Base-by-base conservation (phyloP, 1,140 invertebrate genomes). In the Apocrypta bakeri region DNA sequence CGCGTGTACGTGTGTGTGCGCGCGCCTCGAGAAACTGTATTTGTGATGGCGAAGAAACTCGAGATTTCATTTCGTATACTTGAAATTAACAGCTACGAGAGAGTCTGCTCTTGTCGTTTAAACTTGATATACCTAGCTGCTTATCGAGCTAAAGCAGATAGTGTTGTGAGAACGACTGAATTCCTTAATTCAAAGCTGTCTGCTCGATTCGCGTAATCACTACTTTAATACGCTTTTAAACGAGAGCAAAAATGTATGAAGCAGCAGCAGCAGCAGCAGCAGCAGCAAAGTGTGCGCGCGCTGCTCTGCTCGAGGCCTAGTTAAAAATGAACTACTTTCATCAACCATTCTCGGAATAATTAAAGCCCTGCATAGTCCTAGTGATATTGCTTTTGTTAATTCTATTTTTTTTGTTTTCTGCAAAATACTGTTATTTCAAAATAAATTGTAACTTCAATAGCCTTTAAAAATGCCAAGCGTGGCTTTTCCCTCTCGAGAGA, bases 281-380 rank as follows among this genome's bases (percentile, higher is more conserved):
- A 37, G 3, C 37, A n/a, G n/a, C 37, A 37, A 9, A 48, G 42
- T 48, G 11, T 48, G 42, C 17, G 48, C 21, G 48, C 48, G 48
- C 48, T 56, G 48, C 48, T 56, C 6, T 56, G 21, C 48, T 6
- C 21, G 48, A 56, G 48, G 48, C 48, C 48, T 56, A 56, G 48
- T 56, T 56, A 56, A 56, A 56, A 56, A 56, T 29, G 37, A 71
- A 79, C 66, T 69, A 77, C 40, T 48, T 71, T 79, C 27, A 29
- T 71, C 48, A 8, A 1, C 11, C 64, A 27, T 78, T 79, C 17
- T 25, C 48, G 25, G 66, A 31, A 56, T 42, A 79, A 56, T 79
- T 69, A 71, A 79, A 79, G 48, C 69, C 31, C 29, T 79, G 68
- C 21, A 77, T 33, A 9, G 29, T 66, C 37, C 7, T 68, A 29